phyloP scores from a whole-genome alignment of 2,797 vertebrate genomes.

The Micrastur ruficollis region DNA sequence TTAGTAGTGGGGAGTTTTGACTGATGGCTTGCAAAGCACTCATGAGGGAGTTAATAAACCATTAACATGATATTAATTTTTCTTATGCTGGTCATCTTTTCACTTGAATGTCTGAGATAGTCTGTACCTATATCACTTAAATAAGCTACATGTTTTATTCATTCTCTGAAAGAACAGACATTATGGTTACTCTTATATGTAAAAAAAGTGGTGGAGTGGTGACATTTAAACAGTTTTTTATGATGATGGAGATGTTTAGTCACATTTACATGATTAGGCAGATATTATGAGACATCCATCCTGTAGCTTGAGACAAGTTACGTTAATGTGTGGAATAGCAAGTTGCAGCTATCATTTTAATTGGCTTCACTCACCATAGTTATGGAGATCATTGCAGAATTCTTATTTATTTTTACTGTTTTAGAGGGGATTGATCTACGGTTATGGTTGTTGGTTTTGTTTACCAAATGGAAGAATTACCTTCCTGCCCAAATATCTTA shows the following conservation, averaged over 20 bases:
- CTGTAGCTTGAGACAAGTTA: background rate
- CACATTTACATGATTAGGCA: background rate
- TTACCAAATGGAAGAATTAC: background rate
- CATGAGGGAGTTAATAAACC: background rate
- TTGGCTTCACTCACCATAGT: background rate
- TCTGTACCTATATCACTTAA: conserved; percentile 12
- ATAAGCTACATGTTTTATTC: background rate
- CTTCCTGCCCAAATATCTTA: background rate
- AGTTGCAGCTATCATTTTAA: background rate
- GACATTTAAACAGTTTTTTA: background rate
- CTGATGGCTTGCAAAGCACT: background rate
- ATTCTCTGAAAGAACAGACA: background rate
- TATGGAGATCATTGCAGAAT: background rate
- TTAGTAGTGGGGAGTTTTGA: background rate
- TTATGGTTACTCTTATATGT: background rate
- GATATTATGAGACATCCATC: background rate
- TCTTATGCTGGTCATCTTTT: background rate
- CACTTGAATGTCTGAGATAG: background rate
- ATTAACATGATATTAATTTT: background rate
- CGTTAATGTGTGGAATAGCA: background rate
- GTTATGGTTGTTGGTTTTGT: background rate
- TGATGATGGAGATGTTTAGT: background rate
- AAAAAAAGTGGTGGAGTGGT: background rate
- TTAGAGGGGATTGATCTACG: background rate
- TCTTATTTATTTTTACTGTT: background rate